Base-by-base conservation (phyloP, 2,888 invertebrate species). In the Enoplolaimus lenunculus region DNA sequence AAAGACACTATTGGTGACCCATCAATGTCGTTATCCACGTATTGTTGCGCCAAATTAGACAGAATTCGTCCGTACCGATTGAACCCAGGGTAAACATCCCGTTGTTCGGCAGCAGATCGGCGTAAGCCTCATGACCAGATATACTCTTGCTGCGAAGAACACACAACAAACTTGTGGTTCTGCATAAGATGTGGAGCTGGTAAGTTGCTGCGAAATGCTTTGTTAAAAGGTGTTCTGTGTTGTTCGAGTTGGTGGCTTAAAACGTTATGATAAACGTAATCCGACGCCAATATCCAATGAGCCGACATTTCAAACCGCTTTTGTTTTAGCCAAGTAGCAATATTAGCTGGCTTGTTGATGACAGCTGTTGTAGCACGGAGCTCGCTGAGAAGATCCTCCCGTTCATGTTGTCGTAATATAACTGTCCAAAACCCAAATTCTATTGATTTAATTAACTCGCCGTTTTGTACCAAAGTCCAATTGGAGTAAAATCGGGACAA, bases 81-180 rank as follows among this genome's bases (percentile, higher is more conserved):
- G n/a, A 62, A 62, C 16, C 62, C 7, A 13, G 62, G 62, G 62
- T 62, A 3, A 29, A 13, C 31, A 13, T n/a, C 62, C 7, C 29
- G 7, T 29, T 26, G 28, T 31, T 62, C 62, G 28, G 62, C 62
- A 16, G 28, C 29, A n/a, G 62, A 62, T n/a, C 31, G 28, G 7
- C 64, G 64, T 31, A 62, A 62, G 64, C 64, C 64, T 7, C 64
- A 62, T 30, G 64, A 62, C n/a, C 7, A 62, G 16, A 62, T 31
- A 62, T 62, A 62, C 64, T 62, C 64, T 30, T 28, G 64, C 21
- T 45, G 45, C 29, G 64, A 62, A 62, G 64, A 62, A 62, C 64
- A 62, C 64, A 62, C 64, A 62, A 62, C 64, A 62, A 62, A 62
- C 64, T 57, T 57, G 64, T 30, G 64, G 64, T 62, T 62, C 7